These are phyloP conservation scores for Holacanthella duospinosa DNA, from an alignment of 2,888 invertebrate species.

Conservation along the genomic window DNA sequence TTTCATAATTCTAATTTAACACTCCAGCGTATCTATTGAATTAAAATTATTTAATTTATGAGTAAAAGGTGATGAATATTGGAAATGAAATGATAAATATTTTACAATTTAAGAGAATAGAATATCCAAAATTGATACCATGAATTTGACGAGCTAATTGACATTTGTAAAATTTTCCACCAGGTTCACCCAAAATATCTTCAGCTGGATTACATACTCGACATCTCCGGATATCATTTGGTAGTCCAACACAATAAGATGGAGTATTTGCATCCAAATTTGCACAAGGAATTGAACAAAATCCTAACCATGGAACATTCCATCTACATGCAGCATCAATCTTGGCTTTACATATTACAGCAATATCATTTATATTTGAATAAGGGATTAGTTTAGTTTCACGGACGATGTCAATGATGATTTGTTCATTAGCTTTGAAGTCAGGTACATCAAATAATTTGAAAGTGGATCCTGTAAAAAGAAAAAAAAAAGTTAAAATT, in stretches of 20 bases:
- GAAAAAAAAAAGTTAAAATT: not conserved
- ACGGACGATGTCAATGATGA: not conserved
- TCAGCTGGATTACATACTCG: not conserved
- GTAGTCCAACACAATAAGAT: not conserved
- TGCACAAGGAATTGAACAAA: not conserved
- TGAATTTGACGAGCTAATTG: too few species aligned
- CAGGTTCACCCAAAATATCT: not conserved
- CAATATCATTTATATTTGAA: not conserved
- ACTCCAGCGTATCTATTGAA: too few species aligned
- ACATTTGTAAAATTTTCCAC: not conserved
- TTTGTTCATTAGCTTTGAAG: not conserved
- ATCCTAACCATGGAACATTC: not conserved
- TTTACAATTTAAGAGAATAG: too few species aligned
- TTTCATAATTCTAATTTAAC: too few species aligned
- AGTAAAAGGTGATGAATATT: too few species aligned
- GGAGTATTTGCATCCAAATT: not conserved
- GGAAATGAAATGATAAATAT: too few species aligned
- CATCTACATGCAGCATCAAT: not conserved
- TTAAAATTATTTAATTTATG: too few species aligned
- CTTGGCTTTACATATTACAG: not conserved
- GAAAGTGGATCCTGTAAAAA: not conserved
- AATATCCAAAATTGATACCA: too few species aligned
- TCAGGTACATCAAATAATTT: not conserved
- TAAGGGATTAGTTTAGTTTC: not conserved
- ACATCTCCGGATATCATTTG: not conserved